These are phyloP conservation scores for Muscicapa comitata DNA, from an alignment of 2,797 vertebrate species.

Conservation along the genomic window DNA sequence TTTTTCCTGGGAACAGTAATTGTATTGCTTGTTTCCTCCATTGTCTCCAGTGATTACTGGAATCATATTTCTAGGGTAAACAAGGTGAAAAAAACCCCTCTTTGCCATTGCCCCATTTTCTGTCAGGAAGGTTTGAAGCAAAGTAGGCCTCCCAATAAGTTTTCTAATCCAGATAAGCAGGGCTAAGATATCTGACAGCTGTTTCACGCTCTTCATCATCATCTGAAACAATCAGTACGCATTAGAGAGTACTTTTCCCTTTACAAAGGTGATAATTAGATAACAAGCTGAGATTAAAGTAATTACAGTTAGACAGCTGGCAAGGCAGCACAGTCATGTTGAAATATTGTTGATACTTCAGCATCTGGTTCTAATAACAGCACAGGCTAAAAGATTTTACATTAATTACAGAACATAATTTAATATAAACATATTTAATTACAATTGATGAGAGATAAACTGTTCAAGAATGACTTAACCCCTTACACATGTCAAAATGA, in stretches of 20 bases:
- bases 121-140: constrained; percentile 46
- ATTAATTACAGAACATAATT: constrained; percentile 84
- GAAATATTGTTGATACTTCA: constrained; percentile 83
- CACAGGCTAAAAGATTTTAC: constrained; percentile 81
- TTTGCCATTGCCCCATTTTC: constrained; percentile 23
- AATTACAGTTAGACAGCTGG: constrained; percentile 87
- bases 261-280: constrained; percentile 91
- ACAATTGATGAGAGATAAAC: constrained; percentile 84
- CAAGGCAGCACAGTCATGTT: constrained; percentile 79
- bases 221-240: constrained; percentile 84
- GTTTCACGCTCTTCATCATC: constrained; percentile 82
- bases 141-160: constrained; percentile 68
- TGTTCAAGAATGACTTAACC: constrained; percentile 81
- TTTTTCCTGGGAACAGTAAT: neutral
- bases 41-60: constrained; percentile 40
- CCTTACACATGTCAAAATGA: constrained; percentile 73
- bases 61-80: constrained; percentile 56
- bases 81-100: neutral
- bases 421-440: constrained; percentile 89
- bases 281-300: constrained; percentile 90
- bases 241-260: constrained; percentile 86
- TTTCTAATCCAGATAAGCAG: constrained; percentile 73
- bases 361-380: constrained; percentile 84
- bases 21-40: neutral
- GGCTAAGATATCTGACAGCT: constrained; percentile 82